A percentile compares a stretch with the other conserved stretches of the same genome.
phyloP scores from a whole-genome alignment of 2,888 invertebrate genomes.

The Psylliodes chrysocephalus region DNA sequence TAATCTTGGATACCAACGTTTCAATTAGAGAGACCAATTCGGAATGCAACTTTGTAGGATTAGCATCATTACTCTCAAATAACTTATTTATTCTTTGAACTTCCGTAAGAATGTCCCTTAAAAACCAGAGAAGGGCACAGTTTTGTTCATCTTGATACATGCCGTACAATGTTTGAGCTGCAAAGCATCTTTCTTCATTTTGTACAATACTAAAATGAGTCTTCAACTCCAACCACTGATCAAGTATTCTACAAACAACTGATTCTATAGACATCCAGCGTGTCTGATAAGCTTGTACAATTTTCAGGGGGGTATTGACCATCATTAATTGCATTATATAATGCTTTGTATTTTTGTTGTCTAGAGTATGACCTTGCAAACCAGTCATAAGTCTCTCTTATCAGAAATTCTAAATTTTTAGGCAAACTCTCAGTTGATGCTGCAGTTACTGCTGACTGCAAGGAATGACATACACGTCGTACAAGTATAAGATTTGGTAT shows the following conservation, averaged over 20 bases:
- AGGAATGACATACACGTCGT: slow-evolving; percentile 56
- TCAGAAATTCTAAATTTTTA: slow-evolving; percentile 37
- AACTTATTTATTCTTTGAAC: slow-evolving; percentile 44
- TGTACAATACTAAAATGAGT: slow-evolving; percentile 48
- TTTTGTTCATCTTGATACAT: slow-evolving; percentile 52
- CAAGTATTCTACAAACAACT: slow-evolving; percentile 49
- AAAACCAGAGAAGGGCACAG: slow-evolving; percentile 44
- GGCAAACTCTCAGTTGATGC: slow-evolving; percentile 46
- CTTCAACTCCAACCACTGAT: slow-evolving; percentile 54
- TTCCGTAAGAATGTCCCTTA: slow-evolving; percentile 40
- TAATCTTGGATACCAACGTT: background rate
- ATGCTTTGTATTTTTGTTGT: slow-evolving; percentile 49
- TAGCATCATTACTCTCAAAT: slow-evolving; percentile 40
- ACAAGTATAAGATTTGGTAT: slow-evolving; percentile 44
- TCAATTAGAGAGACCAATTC: background rate
- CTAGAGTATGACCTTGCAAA: too few species aligned
- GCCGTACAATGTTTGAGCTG: slow-evolving; percentile 49
- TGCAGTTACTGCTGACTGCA: slow-evolving; percentile 53
- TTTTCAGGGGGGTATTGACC: slow-evolving; percentile 47
- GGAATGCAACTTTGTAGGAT: slow-evolving; percentile 2
- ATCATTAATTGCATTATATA: slow-evolving; percentile 46
- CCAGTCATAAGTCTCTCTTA: too few species aligned
- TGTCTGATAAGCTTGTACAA: slow-evolving; percentile 41
- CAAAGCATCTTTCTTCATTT: too few species aligned
- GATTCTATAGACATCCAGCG: slow-evolving; percentile 51